Base-by-base conservation (phyloP, 1,140 invertebrate species). In the Bombus huntii region DNA sequence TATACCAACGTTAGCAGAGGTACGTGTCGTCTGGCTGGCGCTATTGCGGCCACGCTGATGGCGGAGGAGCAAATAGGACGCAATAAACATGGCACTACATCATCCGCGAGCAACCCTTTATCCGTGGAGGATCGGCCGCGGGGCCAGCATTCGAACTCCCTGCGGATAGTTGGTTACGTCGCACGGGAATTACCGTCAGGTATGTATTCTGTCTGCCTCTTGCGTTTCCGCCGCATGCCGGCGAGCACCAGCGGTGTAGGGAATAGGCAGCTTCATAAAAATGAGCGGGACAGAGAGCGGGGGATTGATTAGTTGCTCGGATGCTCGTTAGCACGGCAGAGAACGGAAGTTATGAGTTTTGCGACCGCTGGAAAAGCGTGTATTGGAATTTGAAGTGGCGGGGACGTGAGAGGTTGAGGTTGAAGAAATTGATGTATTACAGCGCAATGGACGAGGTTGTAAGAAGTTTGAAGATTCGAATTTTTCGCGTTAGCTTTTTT, bases 81-180 rank as follows among this genome's bases (percentile, higher is more conserved):
- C 92, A 92, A 92, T 93, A 93, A 93, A 93, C 91, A 92, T 88
- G 88, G 87, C 81, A 90, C 88, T 92, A 89, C 87, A 92, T 93
- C 91, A 93, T 92, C 88, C 90, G 78, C 83, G 88, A 86, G 83
- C 87, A 92, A 89, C 86, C 92, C 90, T 92, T 92, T 90, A 91
- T 92, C 81, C 90, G 87, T 80, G 86, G 75, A 89, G 86, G 78
- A 86, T 65, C 86, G 76, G 79, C 78, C 71, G 83, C 42, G 15
- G 57, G 76, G 70, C 6, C 34, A 66, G 47, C 74, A 83, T 68
- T 83, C 84, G 78, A 88, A 89, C 88, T 88, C 87, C 83, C 87
- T 72, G 81, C 72, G 85, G 88, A 87, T 80, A 77, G 75, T 85
- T 73, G 76, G 85, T 83, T 78, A 79, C 74, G 59, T 68, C 76